These are phyloP conservation scores for Calephelis nemesis DNA, from an alignment of 1,140 invertebrate species.

Conservation along the genomic window DNA sequence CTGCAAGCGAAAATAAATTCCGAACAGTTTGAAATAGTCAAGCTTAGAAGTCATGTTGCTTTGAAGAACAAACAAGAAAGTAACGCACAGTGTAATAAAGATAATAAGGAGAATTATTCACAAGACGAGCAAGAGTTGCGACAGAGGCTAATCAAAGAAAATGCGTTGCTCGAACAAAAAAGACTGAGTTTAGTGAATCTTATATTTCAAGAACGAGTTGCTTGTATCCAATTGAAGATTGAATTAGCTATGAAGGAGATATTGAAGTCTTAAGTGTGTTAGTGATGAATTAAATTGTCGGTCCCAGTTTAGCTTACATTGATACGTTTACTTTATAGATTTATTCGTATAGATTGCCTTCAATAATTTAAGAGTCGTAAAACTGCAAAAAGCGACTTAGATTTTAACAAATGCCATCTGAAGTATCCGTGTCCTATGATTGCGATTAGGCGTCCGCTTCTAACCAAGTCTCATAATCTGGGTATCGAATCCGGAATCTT, in stretches of 20 bases:
- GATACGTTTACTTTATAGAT: too few species aligned
- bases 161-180: constrained; percentile 84
- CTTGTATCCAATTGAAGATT: constrained; percentile 83
- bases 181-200: constrained; percentile 81
- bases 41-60: constrained; percentile 79
- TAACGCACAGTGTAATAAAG: constrained; percentile 61
- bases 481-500: too few species aligned
- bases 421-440: too few species aligned
- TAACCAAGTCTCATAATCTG: too few species aligned
- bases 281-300: too few species aligned
- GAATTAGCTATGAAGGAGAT: constrained; percentile 82
- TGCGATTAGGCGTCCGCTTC: too few species aligned
- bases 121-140: constrained; percentile 65
- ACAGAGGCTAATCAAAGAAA: constrained; percentile 82
- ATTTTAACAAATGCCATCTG: too few species aligned
- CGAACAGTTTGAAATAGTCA: constrained; percentile 84
- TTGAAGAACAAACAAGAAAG: constrained; percentile 77
- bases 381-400: too few species aligned
- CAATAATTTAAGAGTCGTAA: too few species aligned
- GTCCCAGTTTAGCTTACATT: too few species aligned
- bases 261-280: constrained; percentile 51
- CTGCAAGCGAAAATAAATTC: constrained; percentile 83
- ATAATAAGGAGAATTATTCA: constrained; percentile 76
- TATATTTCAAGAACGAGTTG: constrained; percentile 84
- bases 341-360: too few species aligned